Conservation (phyloP, 2,113 vertebrate genomes). For the Campylorhamphus procurvoides region DNA sequence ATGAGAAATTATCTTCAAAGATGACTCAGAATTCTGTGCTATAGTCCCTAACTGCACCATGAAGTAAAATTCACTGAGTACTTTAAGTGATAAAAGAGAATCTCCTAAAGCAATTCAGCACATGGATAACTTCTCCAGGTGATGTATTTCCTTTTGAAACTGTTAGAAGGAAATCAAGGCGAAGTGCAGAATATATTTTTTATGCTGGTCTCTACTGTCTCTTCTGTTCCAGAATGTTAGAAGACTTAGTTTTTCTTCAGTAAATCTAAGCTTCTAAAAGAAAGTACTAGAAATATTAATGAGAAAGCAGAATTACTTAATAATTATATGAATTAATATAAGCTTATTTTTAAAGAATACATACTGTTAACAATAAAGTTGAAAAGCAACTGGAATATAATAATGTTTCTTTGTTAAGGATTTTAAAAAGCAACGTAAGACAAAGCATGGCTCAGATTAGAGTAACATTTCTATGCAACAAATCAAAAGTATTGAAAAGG, state of each 20-base stretch:
- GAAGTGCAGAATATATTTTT: neutral
- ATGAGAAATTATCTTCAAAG: neutral
- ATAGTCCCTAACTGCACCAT: neutral
- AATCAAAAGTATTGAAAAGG: neutral
- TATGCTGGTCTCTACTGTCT: neutral
- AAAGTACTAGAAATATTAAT: neutral
- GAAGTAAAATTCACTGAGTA: neutral
- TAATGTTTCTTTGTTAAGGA: neutral
- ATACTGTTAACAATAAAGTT: neutral
- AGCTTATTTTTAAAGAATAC: neutral
- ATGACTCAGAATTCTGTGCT: neutral
- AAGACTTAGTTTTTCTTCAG: neutral
- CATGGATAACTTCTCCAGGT: neutral
- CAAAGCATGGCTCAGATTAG: neutral
- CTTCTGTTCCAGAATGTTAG: neutral
- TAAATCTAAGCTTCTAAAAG: neutral
- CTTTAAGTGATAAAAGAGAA: neutral
- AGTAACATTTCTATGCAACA: neutral
- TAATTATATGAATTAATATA: neutral
- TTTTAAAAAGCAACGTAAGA: neutral
- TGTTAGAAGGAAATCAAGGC: neutral
- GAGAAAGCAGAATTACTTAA: neutral
- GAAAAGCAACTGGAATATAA: neutral
- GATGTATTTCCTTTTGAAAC: neutral
- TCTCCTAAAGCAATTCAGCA: neutral